Percentiles rank a stretch among this genome's conserved stretches.
Evolutionary conservation across 2,797 vertebrate genomes (phyloP).

Genomic region (Pteropus rufus): DNA sequence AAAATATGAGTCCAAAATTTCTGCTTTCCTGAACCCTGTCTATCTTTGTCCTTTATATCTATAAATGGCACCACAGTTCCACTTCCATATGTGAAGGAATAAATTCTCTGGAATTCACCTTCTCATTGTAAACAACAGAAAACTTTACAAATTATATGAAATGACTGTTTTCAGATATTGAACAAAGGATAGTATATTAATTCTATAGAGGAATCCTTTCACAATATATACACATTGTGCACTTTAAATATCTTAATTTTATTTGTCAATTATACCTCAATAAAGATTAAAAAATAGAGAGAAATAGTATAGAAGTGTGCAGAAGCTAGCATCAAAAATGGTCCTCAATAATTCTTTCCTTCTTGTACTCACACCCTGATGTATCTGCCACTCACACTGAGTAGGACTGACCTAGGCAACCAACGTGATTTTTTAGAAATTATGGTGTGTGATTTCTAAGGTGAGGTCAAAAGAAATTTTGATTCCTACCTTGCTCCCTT

Average conservation of each 20-base stretch:
- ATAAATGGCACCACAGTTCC: background rate
- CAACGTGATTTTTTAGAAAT: background rate
- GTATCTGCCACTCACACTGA: background rate
- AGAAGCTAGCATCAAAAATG: background rate
- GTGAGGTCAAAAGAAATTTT: background rate
- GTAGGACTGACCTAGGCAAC: background rate
- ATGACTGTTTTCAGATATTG: background rate
- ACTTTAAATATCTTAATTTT: background rate
- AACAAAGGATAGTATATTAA: background rate
- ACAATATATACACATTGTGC: background rate
- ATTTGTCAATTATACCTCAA: background rate
- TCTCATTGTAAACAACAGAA: background rate
- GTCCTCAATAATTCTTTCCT: background rate
- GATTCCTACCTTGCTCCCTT: background rate
- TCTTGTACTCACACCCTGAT: background rate
- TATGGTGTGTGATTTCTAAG: background rate
- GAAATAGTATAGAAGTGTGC: background rate
- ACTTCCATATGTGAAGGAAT: background rate
- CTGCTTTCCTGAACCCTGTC: background rate
- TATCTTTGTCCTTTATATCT: background rate
- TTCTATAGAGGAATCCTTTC: background rate
- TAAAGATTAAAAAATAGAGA: background rate
- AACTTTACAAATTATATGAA: background rate
- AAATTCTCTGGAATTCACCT: background rate
- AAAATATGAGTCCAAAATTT: background rate